Evolutionary conservation across 92 coral and sea anemone genomes (phyloP).

Genomic region (Parazoanthus swiftii): DNA sequence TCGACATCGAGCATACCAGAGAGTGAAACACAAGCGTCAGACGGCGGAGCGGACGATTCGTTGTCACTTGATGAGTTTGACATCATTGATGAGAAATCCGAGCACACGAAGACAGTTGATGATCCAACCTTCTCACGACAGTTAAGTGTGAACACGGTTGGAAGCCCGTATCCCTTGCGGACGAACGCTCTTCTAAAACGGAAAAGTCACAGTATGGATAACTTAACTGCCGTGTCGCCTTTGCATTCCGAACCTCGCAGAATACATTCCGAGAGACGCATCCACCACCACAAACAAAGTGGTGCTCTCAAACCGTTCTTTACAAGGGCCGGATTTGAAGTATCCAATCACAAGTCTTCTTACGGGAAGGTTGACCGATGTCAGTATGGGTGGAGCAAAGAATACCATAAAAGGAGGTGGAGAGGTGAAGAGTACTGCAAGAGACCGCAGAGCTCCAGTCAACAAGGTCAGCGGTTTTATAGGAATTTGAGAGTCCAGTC

Average conservation of each 20-base stretch:
- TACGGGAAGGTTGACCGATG: slow-evolving; percentile 24
- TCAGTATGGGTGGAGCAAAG: slow-evolving; percentile 24
- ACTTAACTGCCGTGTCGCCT: slow-evolving; percentile 2
- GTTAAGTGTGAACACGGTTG: neutral
- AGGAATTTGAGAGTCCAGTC: neutral
- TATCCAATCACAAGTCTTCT: slow-evolving; percentile 15
- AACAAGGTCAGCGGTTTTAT: slow-evolving; percentile 1
- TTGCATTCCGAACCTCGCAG: neutral
- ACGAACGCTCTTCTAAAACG: neutral
- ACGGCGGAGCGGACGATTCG: neutral
- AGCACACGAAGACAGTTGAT: neutral
- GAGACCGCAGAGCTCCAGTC: slow-evolving; percentile 26
- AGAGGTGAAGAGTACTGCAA: slow-evolving; percentile 20
- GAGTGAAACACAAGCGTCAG: slow-evolving; percentile 13
- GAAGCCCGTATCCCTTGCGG: neutral
- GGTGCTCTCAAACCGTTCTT: slow-evolving; percentile 29
- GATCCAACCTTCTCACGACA: neutral
- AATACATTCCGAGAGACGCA: neutral
- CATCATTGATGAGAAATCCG: slow-evolving; percentile 22
- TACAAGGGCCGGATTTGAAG: slow-evolving; percentile 18
- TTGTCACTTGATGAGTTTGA: slow-evolving; percentile 31
- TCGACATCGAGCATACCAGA: slow-evolving; percentile 25
- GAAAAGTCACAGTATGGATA: slow-evolving; percentile 32
- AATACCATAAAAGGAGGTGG: neutral
- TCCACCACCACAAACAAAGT: neutral